phyloP scores from a whole-genome alignment of 2,888 invertebrate species.

The Diploptera punctata region DNA sequence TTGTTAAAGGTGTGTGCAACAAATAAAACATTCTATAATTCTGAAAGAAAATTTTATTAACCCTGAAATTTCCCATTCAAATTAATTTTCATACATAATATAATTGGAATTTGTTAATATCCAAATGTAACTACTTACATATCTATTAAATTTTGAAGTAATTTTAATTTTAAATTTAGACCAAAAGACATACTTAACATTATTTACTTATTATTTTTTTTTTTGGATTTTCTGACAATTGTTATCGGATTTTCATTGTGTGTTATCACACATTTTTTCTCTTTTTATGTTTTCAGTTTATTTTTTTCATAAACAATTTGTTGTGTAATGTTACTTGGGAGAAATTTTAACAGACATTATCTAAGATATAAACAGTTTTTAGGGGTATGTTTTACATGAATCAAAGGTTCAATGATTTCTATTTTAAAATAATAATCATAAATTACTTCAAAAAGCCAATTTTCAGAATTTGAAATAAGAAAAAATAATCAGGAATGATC shows the following conservation, averaged over 20 bases:
- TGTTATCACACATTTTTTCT: not conserved
- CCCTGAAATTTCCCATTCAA: constrained; percentile 21
- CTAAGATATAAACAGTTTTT: too few relatives aligned
- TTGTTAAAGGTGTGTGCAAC: too few relatives aligned
- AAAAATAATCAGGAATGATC: not conserved
- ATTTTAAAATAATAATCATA: constrained; percentile 13
- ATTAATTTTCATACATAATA: constrained; percentile 25
- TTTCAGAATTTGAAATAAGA: too few relatives aligned
- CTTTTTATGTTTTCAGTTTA: not conserved
- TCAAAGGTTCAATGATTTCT: not conserved
- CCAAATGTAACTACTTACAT: not conserved
- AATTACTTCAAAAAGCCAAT: too few relatives aligned
- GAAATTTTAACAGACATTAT: not conserved
- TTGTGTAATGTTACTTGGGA: constrained; percentile 13
- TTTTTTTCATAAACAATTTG: constrained; percentile 12
- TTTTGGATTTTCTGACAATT: constrained; percentile 12
- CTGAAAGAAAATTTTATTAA: constrained; percentile 27
- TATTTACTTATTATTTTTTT: not conserved
- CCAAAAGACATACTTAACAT: not conserved
- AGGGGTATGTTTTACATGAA: not conserved
- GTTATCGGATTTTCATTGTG: not conserved
- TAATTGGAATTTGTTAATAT: not conserved
- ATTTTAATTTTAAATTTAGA: not conserved
- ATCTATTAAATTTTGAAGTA: constrained; percentile 19
- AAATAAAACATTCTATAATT: not conserved